A percentile compares a stretch with the other conserved stretches of the same genome.
Evolutionary conservation across 2,888 invertebrate genomes (phyloP).

Genomic region (Limnephilus rhombicus): DNA sequence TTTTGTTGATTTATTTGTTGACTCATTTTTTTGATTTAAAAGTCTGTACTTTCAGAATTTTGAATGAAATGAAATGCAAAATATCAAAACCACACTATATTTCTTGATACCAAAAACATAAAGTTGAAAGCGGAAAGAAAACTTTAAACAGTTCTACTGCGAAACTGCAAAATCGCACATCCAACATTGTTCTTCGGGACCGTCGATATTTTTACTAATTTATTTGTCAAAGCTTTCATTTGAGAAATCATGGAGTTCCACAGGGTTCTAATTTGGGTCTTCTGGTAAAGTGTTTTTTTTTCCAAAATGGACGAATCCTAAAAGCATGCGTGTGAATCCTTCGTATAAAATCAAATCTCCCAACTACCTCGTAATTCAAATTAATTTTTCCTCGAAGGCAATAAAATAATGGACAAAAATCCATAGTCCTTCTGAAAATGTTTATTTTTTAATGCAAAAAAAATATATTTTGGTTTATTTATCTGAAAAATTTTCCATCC

Average conservation of each 20-base stretch:
- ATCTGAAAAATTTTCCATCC: not conserved
- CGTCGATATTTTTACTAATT: not conserved
- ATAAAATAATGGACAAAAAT: not conserved
- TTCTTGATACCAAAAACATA: no score
- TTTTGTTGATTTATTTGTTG: no score
- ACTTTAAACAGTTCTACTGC: no score
- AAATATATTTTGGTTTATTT: not conserved
- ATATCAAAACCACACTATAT: no score
- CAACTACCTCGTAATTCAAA: not conserved
- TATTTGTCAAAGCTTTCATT: not conserved
- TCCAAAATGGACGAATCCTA: not conserved
- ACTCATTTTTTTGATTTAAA: no score
- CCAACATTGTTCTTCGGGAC: no score
- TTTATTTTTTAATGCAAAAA: not conserved
- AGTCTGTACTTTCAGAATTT: no score
- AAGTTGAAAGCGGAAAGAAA: no score
- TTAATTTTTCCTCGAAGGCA: not conserved
- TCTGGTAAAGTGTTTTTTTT: not conserved
- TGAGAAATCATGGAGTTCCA: not conserved
- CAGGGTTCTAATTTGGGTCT: not conserved
- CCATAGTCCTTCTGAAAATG: not conserved
- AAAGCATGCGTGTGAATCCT: not conserved
- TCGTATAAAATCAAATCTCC: not conserved
- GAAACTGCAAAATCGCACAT: no score
- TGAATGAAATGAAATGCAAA: no score